Evolutionary conservation across 1,140 invertebrate genomes (phyloP), one percentile per base, ranked within the genome.

Genomic region (Aricia agestis): DNA sequence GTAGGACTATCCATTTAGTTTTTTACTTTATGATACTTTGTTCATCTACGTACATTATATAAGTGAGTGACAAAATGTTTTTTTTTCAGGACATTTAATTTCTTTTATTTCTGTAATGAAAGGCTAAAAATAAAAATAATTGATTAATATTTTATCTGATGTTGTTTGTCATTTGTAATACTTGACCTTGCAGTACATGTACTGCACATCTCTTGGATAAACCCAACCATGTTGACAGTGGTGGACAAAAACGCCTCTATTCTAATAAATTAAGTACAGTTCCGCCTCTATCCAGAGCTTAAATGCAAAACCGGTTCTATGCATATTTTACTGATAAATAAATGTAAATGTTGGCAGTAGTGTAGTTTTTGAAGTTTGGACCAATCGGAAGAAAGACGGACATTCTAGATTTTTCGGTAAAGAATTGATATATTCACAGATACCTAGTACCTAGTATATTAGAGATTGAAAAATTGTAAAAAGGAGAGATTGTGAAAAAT

Each of bases 1-100:
- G 31, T 66, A 13, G 69, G 63, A 71, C 52, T 71, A 19, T 66
- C n/a, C 11, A 32, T 65, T 15, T 45, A 69, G 61, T 69, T 69
- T 69, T 65, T 66, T 41, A 41, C 25, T 66, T 66, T 66, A 32
- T 66, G 31, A 25, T 66, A 66, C 63, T 66, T 66, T 25, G 31
- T 66, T 25, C 63, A 32, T 66, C 31, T 66, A 66, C 31, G n/a
- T 36, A 66, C 32, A 66, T 66, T 66, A 36, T 41, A 36, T n/a
- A n/a, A n/a, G n/a, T 25, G 13, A 58, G 15, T 58, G 15, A 58
- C 17, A 58, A 58, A 58, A 58, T 58, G 57, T 58, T 58, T 58
- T 58, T 17, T 17, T 58, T 58, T 58, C 63, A 66, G 10, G 31
- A 18, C 63, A 18, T 10, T 66, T 66, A 9, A 25, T 25, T 66